Conservation (phyloP, 2,113 vertebrate genomes). For the Grallaria varia region DNA sequence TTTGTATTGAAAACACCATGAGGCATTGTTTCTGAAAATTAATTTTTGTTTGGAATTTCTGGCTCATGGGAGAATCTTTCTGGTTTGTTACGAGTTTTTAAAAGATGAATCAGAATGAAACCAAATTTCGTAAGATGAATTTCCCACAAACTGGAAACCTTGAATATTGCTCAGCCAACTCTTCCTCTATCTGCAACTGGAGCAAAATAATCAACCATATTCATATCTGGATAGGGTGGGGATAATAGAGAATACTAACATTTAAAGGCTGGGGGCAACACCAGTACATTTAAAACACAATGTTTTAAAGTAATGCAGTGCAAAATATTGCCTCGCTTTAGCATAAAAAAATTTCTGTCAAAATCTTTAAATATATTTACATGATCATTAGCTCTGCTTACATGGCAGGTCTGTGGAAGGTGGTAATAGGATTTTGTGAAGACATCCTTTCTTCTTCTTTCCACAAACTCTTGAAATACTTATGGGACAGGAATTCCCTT, state of each 20-base stretch:
- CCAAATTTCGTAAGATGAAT: neutral
- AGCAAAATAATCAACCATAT: neutral
- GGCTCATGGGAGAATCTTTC: neutral
- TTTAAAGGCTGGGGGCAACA: neutral
- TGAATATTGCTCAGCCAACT: neutral
- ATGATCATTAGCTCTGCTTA: neutral
- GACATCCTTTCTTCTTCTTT: neutral
- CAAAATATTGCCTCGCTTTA: neutral
- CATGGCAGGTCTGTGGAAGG: neutral
- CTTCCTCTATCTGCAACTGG: neutral
- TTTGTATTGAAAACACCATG: neutral
- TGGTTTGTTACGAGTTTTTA: constrained; percentile 1
- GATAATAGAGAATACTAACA: neutral
- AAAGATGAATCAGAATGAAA: constrained; percentile 12
- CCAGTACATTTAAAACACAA: neutral
- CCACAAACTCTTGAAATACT: neutral
- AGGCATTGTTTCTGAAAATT: neutral
- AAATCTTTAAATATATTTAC: neutral
- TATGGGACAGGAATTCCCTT: neutral
- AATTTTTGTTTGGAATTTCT: constrained; percentile 11
- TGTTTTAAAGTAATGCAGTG: neutral
- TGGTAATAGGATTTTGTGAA: neutral
- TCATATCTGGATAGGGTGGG: neutral
- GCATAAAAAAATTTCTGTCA: neutral
- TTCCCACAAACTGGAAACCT: neutral